Percentiles rank a stretch among this genome's conserved stretches.
Evolutionary conservation across 92 coral and sea anemone species (phyloP).

Genomic region (Zoanthus sansibaricus): DNA sequence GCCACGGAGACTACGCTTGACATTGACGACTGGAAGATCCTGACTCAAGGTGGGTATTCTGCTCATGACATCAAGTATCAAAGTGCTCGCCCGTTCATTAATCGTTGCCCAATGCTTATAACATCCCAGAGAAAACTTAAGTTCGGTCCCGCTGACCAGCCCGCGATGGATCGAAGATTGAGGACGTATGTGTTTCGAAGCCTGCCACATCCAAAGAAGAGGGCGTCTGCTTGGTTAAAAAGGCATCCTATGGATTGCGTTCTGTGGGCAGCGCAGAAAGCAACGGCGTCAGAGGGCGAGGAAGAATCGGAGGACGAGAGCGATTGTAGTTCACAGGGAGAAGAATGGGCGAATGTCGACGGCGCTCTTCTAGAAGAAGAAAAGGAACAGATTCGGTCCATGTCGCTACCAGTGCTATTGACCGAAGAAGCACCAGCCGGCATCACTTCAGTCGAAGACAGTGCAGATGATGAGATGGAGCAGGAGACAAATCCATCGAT

Average conservation of each 20-base stretch:
- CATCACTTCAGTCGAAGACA: constrained; percentile 25
- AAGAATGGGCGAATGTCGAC: constrained; percentile 23
- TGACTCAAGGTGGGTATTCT: constrained; percentile 60
- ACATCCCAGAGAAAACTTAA: constrained; percentile 61
- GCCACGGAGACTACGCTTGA: constrained; percentile 41
- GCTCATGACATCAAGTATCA: constrained; percentile 62
- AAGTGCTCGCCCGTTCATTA: constrained; percentile 50
- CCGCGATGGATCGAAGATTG: constrained; percentile 59
- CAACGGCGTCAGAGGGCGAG: constrained; percentile 25
- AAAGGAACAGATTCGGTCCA: constrained; percentile 30
- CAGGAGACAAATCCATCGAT: constrained; percentile 29
- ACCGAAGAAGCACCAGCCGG: constrained; percentile 43
- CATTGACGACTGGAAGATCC: constrained; percentile 63
- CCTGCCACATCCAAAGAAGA: constrained; percentile 52
- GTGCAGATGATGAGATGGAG: constrained; percentile 29
- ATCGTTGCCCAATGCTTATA: constrained; percentile 18
- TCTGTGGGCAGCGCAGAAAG: constrained; percentile 58
- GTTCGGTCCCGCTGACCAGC: constrained; percentile 53
- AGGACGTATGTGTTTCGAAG: constrained; percentile 36
- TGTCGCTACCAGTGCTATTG: constrained; percentile 6
- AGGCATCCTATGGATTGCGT: constrained; percentile 66
- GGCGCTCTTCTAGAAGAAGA: constrained; percentile 18
- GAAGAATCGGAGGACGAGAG: constrained; percentile 33
- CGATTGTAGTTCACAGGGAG: constrained; percentile 19
- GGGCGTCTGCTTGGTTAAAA: constrained; percentile 52